Conservation (phyloP, 2,888 invertebrate species). For the Hyposoter dolosus region DNA sequence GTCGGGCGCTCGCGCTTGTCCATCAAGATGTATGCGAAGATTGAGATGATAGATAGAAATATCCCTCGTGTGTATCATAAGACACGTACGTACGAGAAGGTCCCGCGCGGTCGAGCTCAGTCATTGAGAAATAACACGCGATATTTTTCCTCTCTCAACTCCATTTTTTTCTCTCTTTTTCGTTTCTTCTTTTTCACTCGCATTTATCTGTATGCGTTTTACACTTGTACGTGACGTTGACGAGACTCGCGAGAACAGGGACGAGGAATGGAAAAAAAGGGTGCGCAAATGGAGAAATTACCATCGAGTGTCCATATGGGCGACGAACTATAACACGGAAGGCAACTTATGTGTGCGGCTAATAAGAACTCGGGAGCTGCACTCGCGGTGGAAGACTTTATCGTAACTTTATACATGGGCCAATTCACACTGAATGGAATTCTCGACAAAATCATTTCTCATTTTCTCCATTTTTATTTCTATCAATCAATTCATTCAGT, state of each 20-base stretch:
- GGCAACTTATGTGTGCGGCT: slow-evolving; percentile 41
- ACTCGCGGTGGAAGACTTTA: slow-evolving; percentile 17
- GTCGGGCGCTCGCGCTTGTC: slow-evolving; percentile 49
- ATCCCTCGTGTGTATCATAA: slow-evolving; percentile 49
- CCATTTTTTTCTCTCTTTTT: slow-evolving; percentile 40
- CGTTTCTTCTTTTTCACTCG: slow-evolving; percentile 24
- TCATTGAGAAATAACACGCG: slow-evolving; percentile 72
- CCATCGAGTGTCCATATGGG: slow-evolving; percentile 54
- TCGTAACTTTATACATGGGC: slow-evolving; percentile 5
- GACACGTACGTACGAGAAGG: slow-evolving; percentile 29
- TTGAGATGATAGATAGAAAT: slow-evolving; percentile 63
- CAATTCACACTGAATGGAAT: slow-evolving; percentile 20
- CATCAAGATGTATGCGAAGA: slow-evolving; percentile 64
- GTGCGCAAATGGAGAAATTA: slow-evolving; percentile 37
- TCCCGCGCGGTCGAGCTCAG: slow-evolving; percentile 68
- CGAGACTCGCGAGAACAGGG: slow-evolving; percentile 38
- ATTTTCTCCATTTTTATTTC: neutral
- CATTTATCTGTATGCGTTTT: slow-evolving; percentile 49
- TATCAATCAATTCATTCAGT: neutral
- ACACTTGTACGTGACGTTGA: slow-evolving; percentile 54
- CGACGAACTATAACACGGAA: slow-evolving; percentile 55
- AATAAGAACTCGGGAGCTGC: slow-evolving; percentile 58
- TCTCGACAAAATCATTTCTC: neutral
- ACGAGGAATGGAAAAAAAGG: slow-evolving; percentile 18
- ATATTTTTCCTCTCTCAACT: slow-evolving; percentile 63